These are phyloP conservation scores for Porites rus DNA, from an alignment of 92 coral and sea anemone genomes.

Conservation along the genomic window DNA sequence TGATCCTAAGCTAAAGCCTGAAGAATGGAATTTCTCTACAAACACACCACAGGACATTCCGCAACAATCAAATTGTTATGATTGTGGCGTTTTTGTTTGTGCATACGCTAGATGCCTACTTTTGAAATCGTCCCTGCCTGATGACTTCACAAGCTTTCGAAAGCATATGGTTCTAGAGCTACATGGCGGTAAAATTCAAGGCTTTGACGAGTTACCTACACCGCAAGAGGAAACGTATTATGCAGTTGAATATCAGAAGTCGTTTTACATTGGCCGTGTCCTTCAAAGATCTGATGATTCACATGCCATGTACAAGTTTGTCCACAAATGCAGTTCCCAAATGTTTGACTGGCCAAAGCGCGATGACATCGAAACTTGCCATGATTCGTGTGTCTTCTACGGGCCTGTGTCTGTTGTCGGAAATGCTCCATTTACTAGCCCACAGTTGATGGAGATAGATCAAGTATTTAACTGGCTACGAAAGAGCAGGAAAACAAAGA, in stretches of 20 bases:
- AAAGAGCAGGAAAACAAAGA: conserved; percentile 29
- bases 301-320: conserved; percentile 9
- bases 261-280: conserved; percentile 46
- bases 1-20: conserved; percentile 30
- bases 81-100: conserved; percentile 61
- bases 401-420: conserved; percentile 42
- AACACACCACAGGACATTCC: conserved; percentile 41
- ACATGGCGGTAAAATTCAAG: conserved; percentile 3
- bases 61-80: conserved; percentile 53
- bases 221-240: conserved; percentile 48
- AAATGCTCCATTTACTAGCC: conserved; percentile 44
- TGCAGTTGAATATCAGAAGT: conserved; percentile 32
- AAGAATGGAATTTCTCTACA: conserved; percentile 46
- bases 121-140: conserved; percentile 12
- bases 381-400: conserved; percentile 45
- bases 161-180: conserved; percentile 27
- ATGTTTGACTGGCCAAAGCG: conserved; percentile 11
- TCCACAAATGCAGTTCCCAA: background rate
- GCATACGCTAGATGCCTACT: conserved; percentile 50
- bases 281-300: conserved; percentile 4
- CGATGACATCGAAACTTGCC: conserved; percentile 33
- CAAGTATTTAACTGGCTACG: conserved; percentile 39
- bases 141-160: background rate
- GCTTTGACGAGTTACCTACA: conserved; percentile 13
- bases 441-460: conserved; percentile 46